Percentiles rank a stretch among this genome's conserved stretches.
These are phyloP conservation scores for Cyrtodaria siliqua DNA, from an alignment of 2,888 invertebrate species.

Conservation along the genomic window DNA sequence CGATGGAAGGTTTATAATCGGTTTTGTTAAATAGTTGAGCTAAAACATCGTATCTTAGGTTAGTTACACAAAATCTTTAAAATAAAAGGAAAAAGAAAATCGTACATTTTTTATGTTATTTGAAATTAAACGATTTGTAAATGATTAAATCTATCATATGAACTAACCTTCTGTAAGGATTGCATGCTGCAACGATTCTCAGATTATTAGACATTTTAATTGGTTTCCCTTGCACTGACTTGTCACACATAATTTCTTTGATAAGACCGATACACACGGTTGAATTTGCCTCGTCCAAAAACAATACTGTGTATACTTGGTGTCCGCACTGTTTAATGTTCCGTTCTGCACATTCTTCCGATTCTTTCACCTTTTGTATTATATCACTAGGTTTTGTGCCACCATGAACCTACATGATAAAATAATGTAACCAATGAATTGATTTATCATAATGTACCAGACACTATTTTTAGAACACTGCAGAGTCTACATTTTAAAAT, in stretches of 20 bases:
- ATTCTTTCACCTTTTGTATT: constrained; percentile 74
- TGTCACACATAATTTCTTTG: constrained; percentile 84
- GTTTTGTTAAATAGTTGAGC: too few species aligned
- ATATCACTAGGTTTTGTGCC: constrained; percentile 81
- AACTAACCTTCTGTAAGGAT: constrained; percentile 83
- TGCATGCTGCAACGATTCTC: constrained; percentile 83
- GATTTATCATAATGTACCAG: not conserved
- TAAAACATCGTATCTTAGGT: too few species aligned
- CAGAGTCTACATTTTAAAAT: too few species aligned
- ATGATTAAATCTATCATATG: not conserved
- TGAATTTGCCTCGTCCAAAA: constrained; percentile 85
- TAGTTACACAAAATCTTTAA: too few species aligned
- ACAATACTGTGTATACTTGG: constrained; percentile 79
- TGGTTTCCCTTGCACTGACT: constrained; percentile 74
- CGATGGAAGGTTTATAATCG: too few species aligned
- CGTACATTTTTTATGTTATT: too few species aligned
- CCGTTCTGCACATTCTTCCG: constrained; percentile 68
- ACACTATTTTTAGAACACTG: too few species aligned
- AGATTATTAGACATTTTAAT: constrained; percentile 69
- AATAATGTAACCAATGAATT: not conserved
- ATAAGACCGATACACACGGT: constrained; percentile 83
- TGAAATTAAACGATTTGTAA: not conserved
- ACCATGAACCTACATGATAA: constrained; percentile 78
- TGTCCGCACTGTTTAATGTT: constrained; percentile 63
- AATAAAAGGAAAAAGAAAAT: too few species aligned